phyloP scores from a whole-genome alignment of 2,797 vertebrate genomes.

The Sebastes kiyomatsui region DNA sequence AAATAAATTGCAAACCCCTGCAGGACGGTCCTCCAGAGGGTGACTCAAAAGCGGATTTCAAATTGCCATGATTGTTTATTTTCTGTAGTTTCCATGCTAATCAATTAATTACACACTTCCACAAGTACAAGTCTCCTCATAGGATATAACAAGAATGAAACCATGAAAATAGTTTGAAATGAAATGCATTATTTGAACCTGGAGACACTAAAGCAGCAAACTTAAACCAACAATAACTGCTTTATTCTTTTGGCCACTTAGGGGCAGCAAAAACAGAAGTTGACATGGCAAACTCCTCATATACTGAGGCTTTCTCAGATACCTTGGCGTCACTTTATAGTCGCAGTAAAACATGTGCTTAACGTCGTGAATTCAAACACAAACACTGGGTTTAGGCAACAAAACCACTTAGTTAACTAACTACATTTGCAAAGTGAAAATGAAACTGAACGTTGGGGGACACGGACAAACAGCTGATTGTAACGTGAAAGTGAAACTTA shows the following conservation, averaged over 20 bases:
- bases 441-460: too few species aligned
- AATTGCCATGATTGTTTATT: background rate
- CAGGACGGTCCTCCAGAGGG: background rate
- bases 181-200: background rate
- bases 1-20: background rate
- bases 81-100: background rate
- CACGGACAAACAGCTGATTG: too few species aligned
- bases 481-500: too few species aligned
- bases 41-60: background rate
- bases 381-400: too few species aligned
- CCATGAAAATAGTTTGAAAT: background rate
- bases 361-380: too few species aligned
- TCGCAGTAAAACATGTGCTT: too few species aligned
- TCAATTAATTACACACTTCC: background rate
- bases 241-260: background rate
- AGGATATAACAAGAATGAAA: background rate
- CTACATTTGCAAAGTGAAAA: too few species aligned
- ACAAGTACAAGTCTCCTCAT: background rate
- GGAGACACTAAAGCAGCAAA: background rate
- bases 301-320: too few species aligned
- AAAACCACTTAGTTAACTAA: too few species aligned
- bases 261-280: background rate
- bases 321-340: too few species aligned
- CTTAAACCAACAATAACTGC: background rate
- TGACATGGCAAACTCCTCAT: background rate